A percentile compares a stretch with the other conserved stretches of the same genome.
phyloP scores from a whole-genome alignment of 2,113 vertebrate species.

The Charina bottae region DNA sequence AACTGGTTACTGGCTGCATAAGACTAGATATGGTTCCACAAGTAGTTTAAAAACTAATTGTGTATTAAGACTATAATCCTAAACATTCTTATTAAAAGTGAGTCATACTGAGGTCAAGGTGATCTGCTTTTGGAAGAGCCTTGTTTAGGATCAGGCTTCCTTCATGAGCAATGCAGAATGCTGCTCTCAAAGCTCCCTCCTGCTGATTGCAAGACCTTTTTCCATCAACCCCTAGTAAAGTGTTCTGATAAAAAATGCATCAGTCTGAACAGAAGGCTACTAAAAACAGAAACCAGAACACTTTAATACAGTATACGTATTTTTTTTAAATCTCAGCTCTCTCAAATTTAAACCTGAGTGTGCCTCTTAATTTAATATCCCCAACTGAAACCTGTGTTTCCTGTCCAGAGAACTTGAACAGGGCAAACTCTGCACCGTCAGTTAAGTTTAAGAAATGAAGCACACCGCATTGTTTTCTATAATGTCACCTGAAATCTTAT shows the following conservation, averaged over 20 bases:
- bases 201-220: neutral
- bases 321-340: neutral
- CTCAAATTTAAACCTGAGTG: conserved; percentile 7
- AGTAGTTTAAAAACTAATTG: neutral
- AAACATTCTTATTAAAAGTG: neutral
- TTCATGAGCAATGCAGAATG: neutral
- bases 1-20: neutral
- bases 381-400: neutral
- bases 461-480: neutral
- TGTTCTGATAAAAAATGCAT: neutral
- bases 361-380: neutral
- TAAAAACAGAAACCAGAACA: neutral
- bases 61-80: neutral
- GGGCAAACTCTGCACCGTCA: neutral
- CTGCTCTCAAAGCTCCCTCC: neutral
- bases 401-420: neutral
- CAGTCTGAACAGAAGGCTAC: neutral
- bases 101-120: neutral
- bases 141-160: neutral
- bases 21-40: neutral
- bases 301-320: too few species aligned
- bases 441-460: neutral
- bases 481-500: neutral
- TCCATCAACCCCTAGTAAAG: neutral
- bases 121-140: neutral